Conservation (phyloP, 1,140 invertebrate species). For the Tetranychus cinnabarinus region DNA sequence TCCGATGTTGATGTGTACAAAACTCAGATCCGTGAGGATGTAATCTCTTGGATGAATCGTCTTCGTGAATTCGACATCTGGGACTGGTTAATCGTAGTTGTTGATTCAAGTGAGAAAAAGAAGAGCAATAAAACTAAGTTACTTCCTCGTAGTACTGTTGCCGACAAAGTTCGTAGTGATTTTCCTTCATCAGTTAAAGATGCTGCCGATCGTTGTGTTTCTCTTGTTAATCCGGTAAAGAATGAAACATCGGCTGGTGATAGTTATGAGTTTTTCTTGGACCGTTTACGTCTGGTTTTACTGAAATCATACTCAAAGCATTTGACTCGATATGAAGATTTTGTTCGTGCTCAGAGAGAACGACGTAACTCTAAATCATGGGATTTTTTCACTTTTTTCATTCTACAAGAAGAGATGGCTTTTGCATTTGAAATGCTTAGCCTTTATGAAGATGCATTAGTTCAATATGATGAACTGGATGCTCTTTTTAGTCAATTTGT, state of each 20-base stretch:
- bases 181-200: constrained; percentile 51
- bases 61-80: constrained; percentile 27
- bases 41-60: neutral
- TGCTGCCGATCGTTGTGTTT: constrained; percentile 1
- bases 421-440: constrained; percentile 83
- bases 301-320: constrained; percentile 59
- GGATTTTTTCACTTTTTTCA: constrained; percentile 85
- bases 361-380: constrained; percentile 65
- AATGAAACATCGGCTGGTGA: constrained; percentile 60
- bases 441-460: constrained; percentile 69
- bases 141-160: constrained; percentile 65
- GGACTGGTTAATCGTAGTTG: constrained; percentile 82
- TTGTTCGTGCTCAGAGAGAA: constrained; percentile 67
- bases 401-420: constrained; percentile 78
- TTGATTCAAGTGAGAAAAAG: constrained; percentile 71
- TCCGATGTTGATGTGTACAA: constrained; percentile 21
- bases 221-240: neutral
- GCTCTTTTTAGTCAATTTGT: constrained; percentile 90
- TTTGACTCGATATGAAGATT: constrained; percentile 52
- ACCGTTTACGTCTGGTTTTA: constrained; percentile 53
- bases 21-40: neutral
- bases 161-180: constrained; percentile 80
- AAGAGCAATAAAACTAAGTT: constrained; percentile 58
- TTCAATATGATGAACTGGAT: constrained; percentile 92
- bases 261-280: constrained; percentile 61